A percentile compares a stretch with the other conserved stretches of the same genome.
phyloP scores from a whole-genome alignment of 2,113 vertebrate species.

The Cyphomyrus discorhynchus region DNA sequence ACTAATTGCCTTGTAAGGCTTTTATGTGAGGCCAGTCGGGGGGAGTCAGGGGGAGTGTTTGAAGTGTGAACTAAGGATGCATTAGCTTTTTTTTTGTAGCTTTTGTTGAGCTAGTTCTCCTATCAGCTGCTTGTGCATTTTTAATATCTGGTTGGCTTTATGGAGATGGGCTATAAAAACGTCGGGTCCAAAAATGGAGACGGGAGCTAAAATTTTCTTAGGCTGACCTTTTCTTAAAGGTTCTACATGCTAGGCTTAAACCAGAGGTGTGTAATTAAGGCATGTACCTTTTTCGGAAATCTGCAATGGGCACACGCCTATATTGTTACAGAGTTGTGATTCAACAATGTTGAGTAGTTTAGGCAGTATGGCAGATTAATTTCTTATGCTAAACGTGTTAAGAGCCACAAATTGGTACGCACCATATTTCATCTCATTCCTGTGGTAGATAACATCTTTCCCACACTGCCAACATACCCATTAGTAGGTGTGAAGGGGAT shows the following conservation, averaged over 20 bases:
- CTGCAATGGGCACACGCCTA: background rate
- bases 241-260: background rate
- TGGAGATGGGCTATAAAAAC: background rate
- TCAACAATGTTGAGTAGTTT: background rate
- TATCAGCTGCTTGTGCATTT: background rate
- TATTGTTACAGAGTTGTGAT: background rate
- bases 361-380: background rate
- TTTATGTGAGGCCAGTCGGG: background rate
- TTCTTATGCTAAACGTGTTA: background rate
- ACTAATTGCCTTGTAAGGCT: background rate
- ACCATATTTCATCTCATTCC: background rate
- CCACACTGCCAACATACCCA: background rate
- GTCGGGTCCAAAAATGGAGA: background rate
- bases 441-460: background rate
- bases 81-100: background rate
- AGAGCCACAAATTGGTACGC: background rate
- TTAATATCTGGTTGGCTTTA: background rate
- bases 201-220: background rate
- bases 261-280: background rate
- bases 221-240: background rate
- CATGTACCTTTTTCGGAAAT: background rate
- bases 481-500: background rate
- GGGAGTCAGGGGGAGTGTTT: background rate
- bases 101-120: background rate
- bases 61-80: background rate